phyloP scores from a whole-genome alignment of 2,797 vertebrate genomes.

The Eulemur rubriventer region DNA sequence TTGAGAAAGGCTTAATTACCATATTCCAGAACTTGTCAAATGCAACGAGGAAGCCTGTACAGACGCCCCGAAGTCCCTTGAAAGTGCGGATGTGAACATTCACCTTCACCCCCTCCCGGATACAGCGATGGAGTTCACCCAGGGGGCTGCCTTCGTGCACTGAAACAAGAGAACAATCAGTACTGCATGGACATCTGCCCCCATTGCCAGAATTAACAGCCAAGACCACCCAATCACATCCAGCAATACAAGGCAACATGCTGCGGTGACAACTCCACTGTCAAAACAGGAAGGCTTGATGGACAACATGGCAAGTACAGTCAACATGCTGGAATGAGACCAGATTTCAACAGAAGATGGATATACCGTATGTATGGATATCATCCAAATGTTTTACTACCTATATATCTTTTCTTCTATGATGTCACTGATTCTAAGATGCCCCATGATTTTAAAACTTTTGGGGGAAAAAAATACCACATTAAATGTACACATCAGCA shows the following conservation, averaged over 20 bases:
- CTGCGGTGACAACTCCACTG: background rate
- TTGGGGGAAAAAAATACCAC: background rate
- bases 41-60: constrained; percentile 95
- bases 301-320: background rate
- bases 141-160: constrained; percentile 95
- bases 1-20: constrained; percentile 86
- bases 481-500: background rate
- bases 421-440: constrained; percentile 10
- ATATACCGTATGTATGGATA: background rate
- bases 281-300: background rate
- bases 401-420: background rate
- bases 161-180: constrained; percentile 76
- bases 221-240: background rate
- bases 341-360: background rate
- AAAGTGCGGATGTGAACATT: constrained; percentile 97
- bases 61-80: constrained; percentile 96
- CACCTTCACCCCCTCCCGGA: constrained; percentile 93
- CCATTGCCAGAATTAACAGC: background rate
- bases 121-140: constrained; percentile 94
- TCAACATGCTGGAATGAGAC: background rate
- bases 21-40: constrained; percentile 99
- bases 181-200: background rate
- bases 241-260: background rate
- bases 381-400: background rate
- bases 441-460: background rate